A percentile compares a stretch with the other conserved stretches of the same genome.
phyloP scores from a whole-genome alignment of 1,140 invertebrate genomes.

The Penaeus japonicus region DNA sequence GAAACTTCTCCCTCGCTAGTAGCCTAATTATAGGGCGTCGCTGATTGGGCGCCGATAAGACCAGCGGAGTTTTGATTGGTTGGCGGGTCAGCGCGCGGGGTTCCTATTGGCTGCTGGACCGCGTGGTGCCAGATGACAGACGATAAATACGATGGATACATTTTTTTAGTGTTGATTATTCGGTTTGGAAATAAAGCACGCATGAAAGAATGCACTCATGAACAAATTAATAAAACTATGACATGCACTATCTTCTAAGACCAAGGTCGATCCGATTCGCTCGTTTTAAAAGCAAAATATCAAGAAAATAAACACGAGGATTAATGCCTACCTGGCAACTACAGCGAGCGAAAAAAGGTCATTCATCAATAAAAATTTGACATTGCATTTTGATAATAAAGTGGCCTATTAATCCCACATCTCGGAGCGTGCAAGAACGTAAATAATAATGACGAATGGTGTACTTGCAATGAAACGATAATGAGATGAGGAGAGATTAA shows the following conservation, averaged over 20 bases:
- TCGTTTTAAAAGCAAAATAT: not conserved
- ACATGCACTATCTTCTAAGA: not conserved
- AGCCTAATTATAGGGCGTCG: constrained; percentile 41
- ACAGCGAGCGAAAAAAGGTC: not conserved
- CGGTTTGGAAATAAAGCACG: not conserved
- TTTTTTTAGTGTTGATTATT: not conserved
- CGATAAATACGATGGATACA: not conserved
- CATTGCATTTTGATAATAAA: constrained; percentile 28
- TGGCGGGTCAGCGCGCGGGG: not conserved
- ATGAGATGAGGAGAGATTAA: too few species aligned
- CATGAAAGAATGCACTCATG: not conserved
- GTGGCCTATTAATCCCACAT: not conserved
- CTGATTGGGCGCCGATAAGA: constrained; percentile 46
- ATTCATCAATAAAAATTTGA: constrained; percentile 24
- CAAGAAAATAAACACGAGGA: not conserved
- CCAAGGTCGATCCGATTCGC: not conserved
- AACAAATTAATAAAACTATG: not conserved
- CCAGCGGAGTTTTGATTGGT: constrained; percentile 30
- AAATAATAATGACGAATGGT: too few species aligned
- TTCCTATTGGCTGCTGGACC: constrained; percentile 16
- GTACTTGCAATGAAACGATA: too few species aligned
- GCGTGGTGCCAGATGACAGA: constrained; percentile 31
- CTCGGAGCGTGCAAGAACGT: too few species aligned
- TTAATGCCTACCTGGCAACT: not conserved
- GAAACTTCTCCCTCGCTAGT: not conserved